Conservation (phyloP, 2,888 invertebrate genomes). For the Acanthacorydalis orientalis region DNA sequence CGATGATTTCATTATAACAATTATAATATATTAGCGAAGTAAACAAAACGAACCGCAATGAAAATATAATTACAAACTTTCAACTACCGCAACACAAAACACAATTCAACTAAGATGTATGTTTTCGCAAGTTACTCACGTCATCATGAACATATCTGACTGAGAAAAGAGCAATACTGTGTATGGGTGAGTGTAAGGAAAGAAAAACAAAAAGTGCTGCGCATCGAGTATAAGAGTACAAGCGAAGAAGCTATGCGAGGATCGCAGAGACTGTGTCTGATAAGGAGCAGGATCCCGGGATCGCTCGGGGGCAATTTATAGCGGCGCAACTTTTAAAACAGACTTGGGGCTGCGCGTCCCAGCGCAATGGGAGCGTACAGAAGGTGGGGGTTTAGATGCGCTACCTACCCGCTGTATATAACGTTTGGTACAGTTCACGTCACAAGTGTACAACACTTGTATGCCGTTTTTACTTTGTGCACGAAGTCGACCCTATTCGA, state of each 20-base stretch:
- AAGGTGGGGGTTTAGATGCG: neutral
- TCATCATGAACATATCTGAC: too few species aligned
- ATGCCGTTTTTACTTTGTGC: neutral
- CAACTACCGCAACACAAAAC: too few species aligned
- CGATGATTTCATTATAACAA: too few species aligned
- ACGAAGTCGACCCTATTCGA: too few species aligned
- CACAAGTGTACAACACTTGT: constrained; percentile 6
- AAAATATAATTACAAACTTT: too few species aligned
- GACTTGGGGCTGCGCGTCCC: constrained; percentile 21
- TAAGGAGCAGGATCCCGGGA: constrained; percentile 27
- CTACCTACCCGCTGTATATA: constrained; percentile 16
- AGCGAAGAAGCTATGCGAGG: constrained; percentile 13
- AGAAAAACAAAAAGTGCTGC: constrained; percentile 3
- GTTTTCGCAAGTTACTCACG: too few species aligned
- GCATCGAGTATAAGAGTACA: constrained; percentile 3
- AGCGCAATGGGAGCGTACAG: neutral
- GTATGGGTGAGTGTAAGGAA: neutral
- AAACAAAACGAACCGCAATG: too few species aligned
- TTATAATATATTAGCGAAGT: too few species aligned
- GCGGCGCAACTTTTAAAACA: constrained; percentile 31
- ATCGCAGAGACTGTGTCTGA: constrained; percentile 17
- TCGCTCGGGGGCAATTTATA: constrained; percentile 31
- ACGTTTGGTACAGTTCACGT: constrained; percentile 23
- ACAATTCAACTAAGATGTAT: too few species aligned
- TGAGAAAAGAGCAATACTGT: constrained; percentile 1